These are phyloP conservation scores for Callyntrura guangdongensis DNA, from an alignment of 2,888 invertebrate genomes.

Conservation along the genomic window DNA sequence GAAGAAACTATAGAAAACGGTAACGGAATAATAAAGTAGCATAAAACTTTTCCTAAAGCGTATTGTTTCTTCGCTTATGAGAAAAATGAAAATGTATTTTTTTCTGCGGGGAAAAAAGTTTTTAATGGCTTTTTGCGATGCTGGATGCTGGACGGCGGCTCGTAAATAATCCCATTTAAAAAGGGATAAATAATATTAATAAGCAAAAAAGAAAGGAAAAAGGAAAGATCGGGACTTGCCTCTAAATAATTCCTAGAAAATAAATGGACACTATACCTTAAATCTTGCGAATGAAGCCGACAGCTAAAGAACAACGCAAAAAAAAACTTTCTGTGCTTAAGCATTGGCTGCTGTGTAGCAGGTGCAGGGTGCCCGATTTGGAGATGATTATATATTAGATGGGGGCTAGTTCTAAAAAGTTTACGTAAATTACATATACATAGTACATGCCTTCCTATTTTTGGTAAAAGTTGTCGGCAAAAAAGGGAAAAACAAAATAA, in stretches of 20 bases:
- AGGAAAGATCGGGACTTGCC: not conserved
- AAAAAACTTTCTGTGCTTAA: no score
- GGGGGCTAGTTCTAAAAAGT: not conserved
- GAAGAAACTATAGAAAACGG: not conserved
- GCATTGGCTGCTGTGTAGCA: no score
- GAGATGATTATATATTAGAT: no score
- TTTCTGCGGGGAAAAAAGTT: not conserved
- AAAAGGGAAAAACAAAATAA: conserved; percentile 19
- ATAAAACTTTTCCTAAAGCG: not conserved
- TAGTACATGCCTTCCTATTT: not conserved
- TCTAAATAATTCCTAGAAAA: not conserved
- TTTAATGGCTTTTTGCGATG: conserved; percentile 1
- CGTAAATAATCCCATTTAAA: conserved; percentile 49
- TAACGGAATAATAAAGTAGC: not conserved
- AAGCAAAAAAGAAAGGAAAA: conserved; percentile 14
- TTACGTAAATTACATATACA: not conserved
- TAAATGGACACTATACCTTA: not conserved
- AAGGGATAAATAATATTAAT: conserved; percentile 27
- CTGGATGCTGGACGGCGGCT: not conserved
- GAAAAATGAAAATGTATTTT: no score
- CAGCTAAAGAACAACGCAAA: no score
- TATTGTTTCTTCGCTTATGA: not conserved
- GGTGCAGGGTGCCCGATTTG: no score
- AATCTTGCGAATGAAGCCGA: not conserved
- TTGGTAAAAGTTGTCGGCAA: not conserved